Evolutionary conservation across 2,113 vertebrate genomes (phyloP), one percentile per base, ranked within the genome.

Genomic region (Corvus cornix): DNA sequence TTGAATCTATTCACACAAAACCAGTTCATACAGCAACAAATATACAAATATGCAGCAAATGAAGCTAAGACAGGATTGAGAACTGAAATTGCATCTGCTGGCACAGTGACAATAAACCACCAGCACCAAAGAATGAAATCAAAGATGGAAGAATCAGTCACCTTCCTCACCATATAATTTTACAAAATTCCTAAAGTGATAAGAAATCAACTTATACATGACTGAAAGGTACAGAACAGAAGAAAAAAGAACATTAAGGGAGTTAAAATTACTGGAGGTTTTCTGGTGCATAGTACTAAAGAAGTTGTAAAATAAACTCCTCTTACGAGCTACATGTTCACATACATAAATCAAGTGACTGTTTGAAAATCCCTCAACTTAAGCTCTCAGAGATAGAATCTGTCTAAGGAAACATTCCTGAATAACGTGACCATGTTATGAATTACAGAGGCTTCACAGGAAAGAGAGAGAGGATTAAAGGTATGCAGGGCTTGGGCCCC

Each of bases 361-460:
- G 79, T 87, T 95, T 94, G 96, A 97, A 97, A 98, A 98, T 93
- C 93, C 95, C 94, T 93, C 4, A 48, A 95, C 89, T 96, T 96
- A 93, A 97, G 96, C 86, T 97, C 92, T 97, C 62, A 67, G 87
- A 97, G 97, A 96, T 19, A 89, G 90, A 94, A 90, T 95, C 96
- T 93, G 92, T 94, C 94, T 87, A 87, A 95, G 90, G 94, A 95
- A 95, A 94, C 87, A 75, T 52, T 89, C 93, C 56, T 55, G 59
- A 62, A 60, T 53, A 95, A 97, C 21, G n/a, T 97, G 97, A 96
- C 92, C 80, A 91, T 66, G 83, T 95, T 97, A 73, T 26, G 90
- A 97, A 97, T 97, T 91, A 63, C 28, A 64, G 93, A 82, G 55
- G 33, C 90, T 93, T 84, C 72, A 30, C 70, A 30, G 53, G 64